Evolutionary conservation across 2,113 vertebrate species (phyloP).

Genomic region (Xiphophorus couchianus): DNA sequence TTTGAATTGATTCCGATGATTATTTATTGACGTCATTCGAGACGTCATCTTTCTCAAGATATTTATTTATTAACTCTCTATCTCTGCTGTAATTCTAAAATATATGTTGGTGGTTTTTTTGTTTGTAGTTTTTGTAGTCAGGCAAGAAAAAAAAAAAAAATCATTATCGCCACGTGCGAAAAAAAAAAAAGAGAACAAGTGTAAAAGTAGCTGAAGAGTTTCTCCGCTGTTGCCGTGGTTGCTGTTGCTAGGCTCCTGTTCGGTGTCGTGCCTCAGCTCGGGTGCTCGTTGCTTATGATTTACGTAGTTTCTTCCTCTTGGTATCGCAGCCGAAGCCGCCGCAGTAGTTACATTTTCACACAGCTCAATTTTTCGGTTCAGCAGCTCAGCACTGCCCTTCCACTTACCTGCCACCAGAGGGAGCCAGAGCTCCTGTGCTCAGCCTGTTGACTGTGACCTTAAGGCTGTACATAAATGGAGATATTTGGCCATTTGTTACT

Average conservation of each 20-base stretch:
- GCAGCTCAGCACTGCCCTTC: constrained; percentile 60
- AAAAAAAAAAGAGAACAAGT: not conserved
- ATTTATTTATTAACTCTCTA: constrained; percentile 37
- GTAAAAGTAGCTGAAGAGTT: constrained; percentile 31
- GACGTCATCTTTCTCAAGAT: constrained; percentile 5
- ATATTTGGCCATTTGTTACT: constrained; percentile 18
- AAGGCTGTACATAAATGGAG: constrained; percentile 13
- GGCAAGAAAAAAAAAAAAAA: constrained; percentile 42
- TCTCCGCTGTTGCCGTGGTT: constrained; percentile 52
- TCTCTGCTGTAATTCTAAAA: constrained; percentile 48
- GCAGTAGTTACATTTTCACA: not conserved
- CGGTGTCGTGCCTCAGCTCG: constrained; percentile 30
- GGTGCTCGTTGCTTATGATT: not conserved
- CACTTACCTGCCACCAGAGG: constrained; percentile 63
- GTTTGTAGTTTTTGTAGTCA: constrained; percentile 37
- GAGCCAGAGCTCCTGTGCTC: constrained; percentile 50
- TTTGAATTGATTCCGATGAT: constrained; percentile 8
- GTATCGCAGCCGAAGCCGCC: not conserved
- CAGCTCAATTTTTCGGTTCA: not conserved
- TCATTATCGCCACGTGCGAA: constrained; percentile 33
- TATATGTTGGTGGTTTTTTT: constrained; percentile 39
- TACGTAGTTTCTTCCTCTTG: not conserved
- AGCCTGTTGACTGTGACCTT: not conserved
- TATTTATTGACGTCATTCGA: not conserved
- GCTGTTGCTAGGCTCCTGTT: constrained; percentile 33